Percentiles rank a stretch among this genome's conserved stretches.
phyloP scores from a whole-genome alignment of 2,888 invertebrate species.

The Cephus nigrinus region DNA sequence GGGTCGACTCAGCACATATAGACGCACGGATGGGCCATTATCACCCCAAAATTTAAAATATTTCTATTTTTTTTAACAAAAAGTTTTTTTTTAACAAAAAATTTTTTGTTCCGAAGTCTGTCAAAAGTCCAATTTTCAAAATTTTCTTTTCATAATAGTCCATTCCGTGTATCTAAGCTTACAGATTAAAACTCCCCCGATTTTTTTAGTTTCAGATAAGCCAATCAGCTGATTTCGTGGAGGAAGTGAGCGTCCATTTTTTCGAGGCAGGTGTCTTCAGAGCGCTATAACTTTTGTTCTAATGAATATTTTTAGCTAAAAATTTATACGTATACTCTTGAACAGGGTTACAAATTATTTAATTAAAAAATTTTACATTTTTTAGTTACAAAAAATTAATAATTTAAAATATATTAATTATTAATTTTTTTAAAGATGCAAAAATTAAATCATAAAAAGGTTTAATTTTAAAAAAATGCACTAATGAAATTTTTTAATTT shows the following conservation, averaged over 20 bases:
- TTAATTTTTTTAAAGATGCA: too few species aligned
- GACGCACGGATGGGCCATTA: background rate
- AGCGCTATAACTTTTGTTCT: constrained; percentile 3
- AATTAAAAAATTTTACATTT: too few species aligned
- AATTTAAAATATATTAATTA: too few species aligned
- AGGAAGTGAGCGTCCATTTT: background rate
- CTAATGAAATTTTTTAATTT: too few species aligned
- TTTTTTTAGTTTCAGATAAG: background rate
- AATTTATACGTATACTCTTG: too few species aligned
- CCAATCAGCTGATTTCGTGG: background rate
- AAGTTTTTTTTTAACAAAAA: constrained; percentile 35
- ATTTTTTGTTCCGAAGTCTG: constrained; percentile 29
- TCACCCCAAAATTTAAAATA: background rate
- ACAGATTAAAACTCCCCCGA: too few species aligned
- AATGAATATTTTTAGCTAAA: background rate
- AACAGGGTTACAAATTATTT: too few species aligned
- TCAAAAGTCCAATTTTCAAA: background rate
- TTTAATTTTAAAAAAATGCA: too few species aligned
- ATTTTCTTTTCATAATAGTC: background rate
- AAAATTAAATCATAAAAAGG: too few species aligned
- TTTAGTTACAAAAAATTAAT: too few species aligned
- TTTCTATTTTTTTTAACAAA: constrained; percentile 22
- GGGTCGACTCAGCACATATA: background rate
- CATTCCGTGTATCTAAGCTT: too few species aligned
- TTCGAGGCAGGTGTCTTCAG: constrained; percentile 5